These are phyloP conservation scores for Neolamprologus sp. DNA, from an alignment of 2,113 vertebrate species.

Conservation along the genomic window DNA sequence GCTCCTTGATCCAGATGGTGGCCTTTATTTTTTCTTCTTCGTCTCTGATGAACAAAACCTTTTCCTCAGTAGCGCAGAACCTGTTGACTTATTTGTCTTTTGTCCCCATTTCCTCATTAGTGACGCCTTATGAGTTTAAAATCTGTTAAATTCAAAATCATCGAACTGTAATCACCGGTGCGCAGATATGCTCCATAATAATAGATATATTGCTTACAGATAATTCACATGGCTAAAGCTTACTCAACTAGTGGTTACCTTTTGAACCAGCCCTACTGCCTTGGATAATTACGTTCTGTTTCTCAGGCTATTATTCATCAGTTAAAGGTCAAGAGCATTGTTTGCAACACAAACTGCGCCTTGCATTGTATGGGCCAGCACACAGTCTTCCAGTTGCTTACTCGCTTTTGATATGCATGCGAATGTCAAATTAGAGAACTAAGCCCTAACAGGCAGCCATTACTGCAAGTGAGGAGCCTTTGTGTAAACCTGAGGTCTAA, in stretches of 20 bases:
- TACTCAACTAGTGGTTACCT: slow-evolving; percentile 48
- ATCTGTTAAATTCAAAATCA: slow-evolving; percentile 1
- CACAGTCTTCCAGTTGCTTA: slow-evolving; percentile 17
- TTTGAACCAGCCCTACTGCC: slow-evolving; percentile 39
- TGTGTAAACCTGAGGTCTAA: slow-evolving; percentile 54
- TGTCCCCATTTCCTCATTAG: slow-evolving; percentile 32
- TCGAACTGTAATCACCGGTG: background rate
- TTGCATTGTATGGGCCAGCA: slow-evolving; percentile 4
- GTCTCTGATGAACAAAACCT: background rate
- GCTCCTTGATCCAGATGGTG: slow-evolving; percentile 15
- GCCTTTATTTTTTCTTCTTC: background rate
- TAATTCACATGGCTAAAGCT: slow-evolving; percentile 23
- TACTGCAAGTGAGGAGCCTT: slow-evolving; percentile 39
- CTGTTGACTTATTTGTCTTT: slow-evolving; percentile 14
- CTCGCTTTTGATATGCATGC: slow-evolving; percentile 47
- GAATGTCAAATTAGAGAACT: slow-evolving; percentile 54
- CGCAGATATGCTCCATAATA: background rate
- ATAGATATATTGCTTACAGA: slow-evolving; percentile 29
- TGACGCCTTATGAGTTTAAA: slow-evolving; percentile 19
- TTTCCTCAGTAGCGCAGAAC: background rate
- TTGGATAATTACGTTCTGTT: slow-evolving; percentile 41
- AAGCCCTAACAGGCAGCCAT: slow-evolving; percentile 38
- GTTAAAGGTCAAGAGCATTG: slow-evolving; percentile 57
- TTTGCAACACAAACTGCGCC: slow-evolving; percentile 36
- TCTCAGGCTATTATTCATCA: slow-evolving; percentile 45